A percentile compares a stretch with the other conserved stretches of the same genome.
Evolutionary conservation across 2,888 invertebrate genomes (phyloP).

Genomic region (Drosophila gaucha): DNA sequence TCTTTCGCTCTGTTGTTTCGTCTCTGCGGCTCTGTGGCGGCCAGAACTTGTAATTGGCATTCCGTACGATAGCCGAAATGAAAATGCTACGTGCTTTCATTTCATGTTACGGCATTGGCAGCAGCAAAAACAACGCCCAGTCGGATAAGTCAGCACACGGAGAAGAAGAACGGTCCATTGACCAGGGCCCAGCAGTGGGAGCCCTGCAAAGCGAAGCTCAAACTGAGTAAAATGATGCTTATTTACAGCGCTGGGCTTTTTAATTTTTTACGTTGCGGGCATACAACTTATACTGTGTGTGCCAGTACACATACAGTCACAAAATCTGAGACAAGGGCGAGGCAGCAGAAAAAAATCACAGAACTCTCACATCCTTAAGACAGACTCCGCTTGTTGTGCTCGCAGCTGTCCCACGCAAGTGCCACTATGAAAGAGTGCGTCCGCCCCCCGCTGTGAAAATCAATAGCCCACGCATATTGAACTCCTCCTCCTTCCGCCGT

Average conservation of each 20-base stretch:
- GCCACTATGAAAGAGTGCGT: conserved; percentile 36
- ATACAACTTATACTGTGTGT: conserved; percentile 34
- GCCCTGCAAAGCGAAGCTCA: conserved; percentile 5
- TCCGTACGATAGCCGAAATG: conserved; percentile 78
- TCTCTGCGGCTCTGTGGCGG: conserved; percentile 29
- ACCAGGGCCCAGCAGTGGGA: conserved; percentile 42
- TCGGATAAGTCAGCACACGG: conserved; percentile 66
- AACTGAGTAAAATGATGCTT: conserved; percentile 55
- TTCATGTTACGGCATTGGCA: conserved; percentile 61
- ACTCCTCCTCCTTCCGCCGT: conserved; percentile 27
- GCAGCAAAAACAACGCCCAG: conserved; percentile 7
- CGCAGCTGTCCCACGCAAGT: conserved; percentile 4
- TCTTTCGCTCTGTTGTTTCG: neutral
- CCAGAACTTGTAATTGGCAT: conserved; percentile 78
- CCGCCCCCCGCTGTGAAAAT: conserved; percentile 41
- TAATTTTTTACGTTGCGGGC: conserved; percentile 74
- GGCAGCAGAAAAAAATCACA: conserved; percentile 46
- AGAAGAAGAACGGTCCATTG: conserved; percentile 74
- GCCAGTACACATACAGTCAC: conserved; percentile 59
- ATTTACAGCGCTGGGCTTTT: conserved; percentile 63
- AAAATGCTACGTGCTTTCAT: conserved; percentile 81
- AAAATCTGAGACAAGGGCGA: conserved; percentile 31
- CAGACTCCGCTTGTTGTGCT: conserved; percentile 21
- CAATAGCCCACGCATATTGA: conserved; percentile 50
- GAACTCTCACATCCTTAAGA: conserved; percentile 33